These are phyloP conservation scores for Napeogenes sylphis DNA, from an alignment of 2,888 invertebrate species.

Conservation along the genomic window DNA sequence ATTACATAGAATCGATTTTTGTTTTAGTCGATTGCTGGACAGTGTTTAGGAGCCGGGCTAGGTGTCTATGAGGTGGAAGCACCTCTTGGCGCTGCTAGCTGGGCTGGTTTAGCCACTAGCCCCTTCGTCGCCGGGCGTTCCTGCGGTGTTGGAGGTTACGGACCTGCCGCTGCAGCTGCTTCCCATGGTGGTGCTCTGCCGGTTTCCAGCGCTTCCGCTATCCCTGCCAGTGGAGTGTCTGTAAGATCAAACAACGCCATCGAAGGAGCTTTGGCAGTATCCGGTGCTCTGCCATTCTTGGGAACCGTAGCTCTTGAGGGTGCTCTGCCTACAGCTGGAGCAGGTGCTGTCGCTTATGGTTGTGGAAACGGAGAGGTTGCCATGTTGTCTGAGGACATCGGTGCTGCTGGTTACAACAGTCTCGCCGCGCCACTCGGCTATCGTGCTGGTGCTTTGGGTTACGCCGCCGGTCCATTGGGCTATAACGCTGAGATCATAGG, in stretches of 20 bases:
- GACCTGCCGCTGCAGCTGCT: constrained; percentile 27
- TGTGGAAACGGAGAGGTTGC: constrained; percentile 37
- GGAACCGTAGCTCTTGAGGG: constrained; percentile 44
- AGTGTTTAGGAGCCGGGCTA: constrained; percentile 22
- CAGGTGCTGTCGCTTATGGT: constrained; percentile 40
- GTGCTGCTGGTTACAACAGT: constrained; percentile 23
- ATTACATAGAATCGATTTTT: neutral
- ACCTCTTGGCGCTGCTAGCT: constrained; percentile 18
- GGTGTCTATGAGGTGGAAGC: constrained; percentile 14
- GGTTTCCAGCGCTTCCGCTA: constrained; percentile 39
- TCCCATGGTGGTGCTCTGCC: constrained; percentile 34
- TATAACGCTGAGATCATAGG: constrained; percentile 11
- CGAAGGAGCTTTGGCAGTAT: constrained; percentile 37
- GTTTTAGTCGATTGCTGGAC: constrained; percentile 31
- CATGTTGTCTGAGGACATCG: constrained; percentile 33
- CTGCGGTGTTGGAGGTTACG: constrained; percentile 22
- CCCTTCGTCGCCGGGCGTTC: constrained; percentile 13
- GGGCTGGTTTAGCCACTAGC: constrained; percentile 19
- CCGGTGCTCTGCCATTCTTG: constrained; percentile 39
- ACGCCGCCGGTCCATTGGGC: constrained; percentile 20
- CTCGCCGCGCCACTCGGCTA: constrained; percentile 25
- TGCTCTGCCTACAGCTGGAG: constrained; percentile 39
- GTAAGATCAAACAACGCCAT: constrained; percentile 41
- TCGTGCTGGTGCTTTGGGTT: constrained; percentile 20
- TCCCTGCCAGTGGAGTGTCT: constrained; percentile 37